Conservation (phyloP, 2,797 vertebrate species). For the Cuniculus paca region DNA sequence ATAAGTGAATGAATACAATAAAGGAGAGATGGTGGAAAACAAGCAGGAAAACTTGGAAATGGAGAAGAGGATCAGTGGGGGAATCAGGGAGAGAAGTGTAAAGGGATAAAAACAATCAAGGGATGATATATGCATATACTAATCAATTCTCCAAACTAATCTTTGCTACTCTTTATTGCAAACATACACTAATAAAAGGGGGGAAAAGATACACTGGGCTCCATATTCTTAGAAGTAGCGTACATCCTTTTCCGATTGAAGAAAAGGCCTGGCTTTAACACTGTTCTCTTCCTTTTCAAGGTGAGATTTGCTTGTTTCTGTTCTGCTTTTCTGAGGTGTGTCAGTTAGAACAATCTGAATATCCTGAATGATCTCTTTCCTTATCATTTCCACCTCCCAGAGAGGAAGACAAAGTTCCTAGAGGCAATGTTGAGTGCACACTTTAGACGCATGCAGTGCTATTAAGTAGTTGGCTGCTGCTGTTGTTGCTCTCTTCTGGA, state of each 20-base stretch:
- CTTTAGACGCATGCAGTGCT: too few species aligned
- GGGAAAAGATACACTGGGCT: neutral
- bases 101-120: neutral
- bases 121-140: neutral
- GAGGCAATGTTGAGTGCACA: too few species aligned
- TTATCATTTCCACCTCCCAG: neutral
- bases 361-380: neutral
- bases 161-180: neutral
- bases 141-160: neutral
- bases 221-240: neutral
- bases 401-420: neutral
- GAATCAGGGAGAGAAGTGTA: neutral
- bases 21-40: neutral
- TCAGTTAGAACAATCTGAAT: neutral
- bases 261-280: neutral
- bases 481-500: neutral
- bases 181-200: neutral
- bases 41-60: neutral
- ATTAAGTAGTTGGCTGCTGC: rapidly evolving
- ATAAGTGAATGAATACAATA: neutral
- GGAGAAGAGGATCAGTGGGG: neutral
- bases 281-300: neutral
- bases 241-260: neutral
- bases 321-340: neutral
- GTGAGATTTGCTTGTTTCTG: constrained; percentile 30